These are phyloP conservation scores for Chiroxiphia lanceolata DNA, from an alignment of 2,797 vertebrate species.

Conservation along the genomic window DNA sequence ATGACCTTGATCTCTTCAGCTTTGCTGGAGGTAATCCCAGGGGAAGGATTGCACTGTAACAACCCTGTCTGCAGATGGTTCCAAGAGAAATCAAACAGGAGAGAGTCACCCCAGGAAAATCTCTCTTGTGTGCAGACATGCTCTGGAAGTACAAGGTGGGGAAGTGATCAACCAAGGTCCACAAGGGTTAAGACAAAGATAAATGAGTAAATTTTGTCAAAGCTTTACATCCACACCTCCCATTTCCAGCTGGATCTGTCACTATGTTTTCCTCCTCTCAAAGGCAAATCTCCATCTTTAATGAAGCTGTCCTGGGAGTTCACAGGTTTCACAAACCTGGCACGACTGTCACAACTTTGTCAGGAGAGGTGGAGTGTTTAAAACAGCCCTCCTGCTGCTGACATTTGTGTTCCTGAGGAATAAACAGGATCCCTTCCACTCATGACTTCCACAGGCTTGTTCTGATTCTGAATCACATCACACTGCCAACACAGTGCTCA, in stretches of 20 bases:
- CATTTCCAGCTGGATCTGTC: neutral
- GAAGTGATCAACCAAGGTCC: neutral
- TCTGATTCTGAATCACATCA: neutral
- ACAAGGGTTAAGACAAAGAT: neutral
- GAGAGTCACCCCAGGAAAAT: neutral
- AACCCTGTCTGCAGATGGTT: neutral
- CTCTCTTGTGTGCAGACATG: neutral
- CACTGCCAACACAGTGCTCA: neutral
- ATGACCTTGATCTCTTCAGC: neutral
- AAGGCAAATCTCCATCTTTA: slow-evolving; percentile 24
- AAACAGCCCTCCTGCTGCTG: slow-evolving; percentile 8
- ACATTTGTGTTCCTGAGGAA: slow-evolving; percentile 39
- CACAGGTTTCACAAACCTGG: slow-evolving; percentile 21
- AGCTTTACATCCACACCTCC: neutral
- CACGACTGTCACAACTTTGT: slow-evolving; percentile 8
- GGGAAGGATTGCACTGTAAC: neutral
- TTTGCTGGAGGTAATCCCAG: neutral
- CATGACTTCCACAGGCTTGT: neutral
- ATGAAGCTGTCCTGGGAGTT: slow-evolving; percentile 42
- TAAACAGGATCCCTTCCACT: slow-evolving; percentile 24
- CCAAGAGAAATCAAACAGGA: neutral
- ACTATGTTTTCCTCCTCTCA: neutral
- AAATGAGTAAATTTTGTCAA: neutral
- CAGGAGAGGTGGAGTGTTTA: neutral
- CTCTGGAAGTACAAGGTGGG: neutral